Base-by-base conservation (phyloP, 2,113 vertebrate genomes). In the Corythornis vintsioides region DNA sequence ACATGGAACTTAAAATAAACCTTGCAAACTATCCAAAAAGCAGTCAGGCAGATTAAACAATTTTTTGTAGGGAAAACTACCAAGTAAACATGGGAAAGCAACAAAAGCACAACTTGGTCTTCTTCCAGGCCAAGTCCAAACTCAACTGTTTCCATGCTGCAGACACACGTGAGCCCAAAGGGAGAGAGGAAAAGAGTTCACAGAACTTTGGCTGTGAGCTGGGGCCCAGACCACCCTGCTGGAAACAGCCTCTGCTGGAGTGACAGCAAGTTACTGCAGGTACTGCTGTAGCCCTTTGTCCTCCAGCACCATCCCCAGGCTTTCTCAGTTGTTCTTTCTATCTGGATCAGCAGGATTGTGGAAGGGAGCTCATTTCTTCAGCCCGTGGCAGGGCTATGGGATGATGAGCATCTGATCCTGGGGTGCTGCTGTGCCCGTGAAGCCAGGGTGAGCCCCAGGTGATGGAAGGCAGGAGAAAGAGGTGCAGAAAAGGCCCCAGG, bases 81-180 rank as follows among this genome's bases (percentile, higher is more conserved):
- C 67, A 50, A 90, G 67, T 83, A 88, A 88, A 89, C 79, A 86
- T 3, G 10, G 61, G 19, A 83, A 92, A 93, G 73, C 76, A 90
- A 93, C 60, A 88, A 67, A 93, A 92, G 73, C 33, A 70, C 52
- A 92, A 63, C 19, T 66, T 78, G 52, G 56, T 38, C 47, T 47
- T 77, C 60, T 80, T 77, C 69, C 86, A 93, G 56, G 22, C 40
- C 28, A 16, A 50, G n/a, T 56, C 53, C 42, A 66, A 24, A 47
- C 16, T 1, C 53, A 81, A 57, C 18, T 47, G 38, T 56, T 77
- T 80, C 79, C 33, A 47, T 2, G 25, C 56, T 60, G 53, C 70
- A 75, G 6, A 66, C 47, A 13, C 8, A 6, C 4, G 33, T 33
- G 69, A 78, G 38, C 42, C 65, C 38, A 8, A 63, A 73, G 43